A percentile compares a stretch with the other conserved stretches of the same genome.
phyloP scores from a whole-genome alignment of 2,113 vertebrate genomes.

The Tichodroma muraria region DNA sequence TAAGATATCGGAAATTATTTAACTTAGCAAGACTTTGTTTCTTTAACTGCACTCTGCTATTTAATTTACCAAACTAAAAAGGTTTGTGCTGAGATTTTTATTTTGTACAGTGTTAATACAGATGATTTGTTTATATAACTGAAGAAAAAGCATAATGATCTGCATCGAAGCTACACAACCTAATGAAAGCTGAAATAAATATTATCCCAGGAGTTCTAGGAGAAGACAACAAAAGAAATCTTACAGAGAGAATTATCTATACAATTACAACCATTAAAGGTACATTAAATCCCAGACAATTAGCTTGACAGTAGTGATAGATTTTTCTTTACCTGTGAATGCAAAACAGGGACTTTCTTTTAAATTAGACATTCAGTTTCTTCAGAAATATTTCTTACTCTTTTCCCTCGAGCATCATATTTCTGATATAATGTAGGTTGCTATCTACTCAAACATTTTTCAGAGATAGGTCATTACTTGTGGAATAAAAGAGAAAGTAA shows the following conservation, averaged over 20 bases:
- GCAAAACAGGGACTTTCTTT: not conserved
- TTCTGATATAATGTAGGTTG: not conserved
- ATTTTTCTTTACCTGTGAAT: not conserved
- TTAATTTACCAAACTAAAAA: not conserved
- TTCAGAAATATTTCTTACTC: not conserved
- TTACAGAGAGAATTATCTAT: not conserved
- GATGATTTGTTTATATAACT: not conserved
- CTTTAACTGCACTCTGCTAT: not conserved
- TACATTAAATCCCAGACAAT: not conserved
- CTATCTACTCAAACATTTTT: not conserved
- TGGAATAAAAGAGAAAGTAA: not conserved
- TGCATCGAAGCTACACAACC: not conserved
- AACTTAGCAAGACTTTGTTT: not conserved
- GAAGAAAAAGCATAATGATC: not conserved
- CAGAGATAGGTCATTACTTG: not conserved
- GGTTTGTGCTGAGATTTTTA: not conserved
- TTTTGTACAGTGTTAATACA: not conserved
- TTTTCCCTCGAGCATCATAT: not conserved
- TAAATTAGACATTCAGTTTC: not conserved
- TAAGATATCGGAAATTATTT: not conserved
- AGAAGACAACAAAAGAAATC: not conserved
- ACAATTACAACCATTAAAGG: not conserved
- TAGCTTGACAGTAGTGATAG: not conserved
- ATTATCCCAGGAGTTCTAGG: not conserved
- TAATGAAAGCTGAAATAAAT: not conserved